phyloP scores from a whole-genome alignment of 1,140 invertebrate genomes.

The Ctenoplectra terminalis region DNA sequence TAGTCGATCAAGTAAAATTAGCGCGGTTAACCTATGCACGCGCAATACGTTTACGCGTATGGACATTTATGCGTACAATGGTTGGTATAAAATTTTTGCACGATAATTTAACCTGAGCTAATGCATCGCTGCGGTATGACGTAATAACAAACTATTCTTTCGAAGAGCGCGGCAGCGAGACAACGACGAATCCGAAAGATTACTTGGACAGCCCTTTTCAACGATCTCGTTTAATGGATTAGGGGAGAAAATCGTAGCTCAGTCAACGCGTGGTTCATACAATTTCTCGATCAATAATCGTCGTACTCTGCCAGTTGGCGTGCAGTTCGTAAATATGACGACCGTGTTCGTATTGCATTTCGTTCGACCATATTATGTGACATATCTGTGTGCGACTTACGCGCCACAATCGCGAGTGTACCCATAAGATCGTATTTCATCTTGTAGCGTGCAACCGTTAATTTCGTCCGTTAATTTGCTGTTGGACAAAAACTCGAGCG shows the following conservation, averaged over 20 bases:
- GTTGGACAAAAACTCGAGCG: background rate
- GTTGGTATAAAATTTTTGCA: background rate
- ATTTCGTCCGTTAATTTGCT: background rate
- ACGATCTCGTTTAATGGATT: slow-evolving; percentile 25
- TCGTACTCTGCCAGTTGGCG: background rate
- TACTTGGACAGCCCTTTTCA: slow-evolving; percentile 33
- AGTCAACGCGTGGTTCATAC: slow-evolving; percentile 1
- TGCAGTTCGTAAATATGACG: slow-evolving; percentile 19
- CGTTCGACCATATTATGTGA: slow-evolving; percentile 5
- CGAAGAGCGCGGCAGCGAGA: background rate
- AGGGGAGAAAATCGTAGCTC: slow-evolving; percentile 31
- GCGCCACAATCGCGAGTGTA: background rate
- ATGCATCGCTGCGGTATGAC: background rate
- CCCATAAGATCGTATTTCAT: slow-evolving; percentile 16
- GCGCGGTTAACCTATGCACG: too few species aligned
- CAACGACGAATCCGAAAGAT: background rate
- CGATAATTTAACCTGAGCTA: background rate
- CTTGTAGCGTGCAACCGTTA: background rate
- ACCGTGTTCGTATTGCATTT: slow-evolving; percentile 13
- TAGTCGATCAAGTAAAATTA: too few species aligned
- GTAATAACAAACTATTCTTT: background rate
- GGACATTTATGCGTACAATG: background rate
- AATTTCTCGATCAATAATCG: slow-evolving; percentile 44
- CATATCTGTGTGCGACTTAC: background rate
- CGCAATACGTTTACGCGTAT: background rate